phyloP scores from a whole-genome alignment of 2,113 vertebrate genomes.

The Colius striatus region DNA sequence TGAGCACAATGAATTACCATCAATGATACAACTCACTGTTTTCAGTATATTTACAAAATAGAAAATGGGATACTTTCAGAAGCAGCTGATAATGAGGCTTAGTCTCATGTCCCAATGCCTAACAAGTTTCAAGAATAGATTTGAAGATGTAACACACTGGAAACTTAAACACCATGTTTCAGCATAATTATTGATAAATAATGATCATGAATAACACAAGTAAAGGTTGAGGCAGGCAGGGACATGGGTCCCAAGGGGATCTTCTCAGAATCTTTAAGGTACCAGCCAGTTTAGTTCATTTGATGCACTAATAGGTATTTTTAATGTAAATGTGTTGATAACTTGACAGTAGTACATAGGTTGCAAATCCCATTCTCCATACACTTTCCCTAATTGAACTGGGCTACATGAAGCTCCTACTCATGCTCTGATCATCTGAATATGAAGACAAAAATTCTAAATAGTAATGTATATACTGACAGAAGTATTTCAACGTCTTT shows the following conservation, averaged over 20 bases:
- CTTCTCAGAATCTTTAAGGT: background rate
- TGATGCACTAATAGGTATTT: background rate
- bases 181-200: background rate
- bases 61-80: background rate
- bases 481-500: background rate
- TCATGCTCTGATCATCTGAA: background rate
- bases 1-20: background rate
- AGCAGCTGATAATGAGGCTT: background rate
- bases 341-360: rapidly evolving
- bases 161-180: background rate
- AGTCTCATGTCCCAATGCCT: background rate
- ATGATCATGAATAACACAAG: background rate
- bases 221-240: background rate
- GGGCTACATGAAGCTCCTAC: background rate
- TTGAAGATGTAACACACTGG: background rate
- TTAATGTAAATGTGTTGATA: background rate
- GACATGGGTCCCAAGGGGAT: background rate
- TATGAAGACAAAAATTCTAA: background rate
- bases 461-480: background rate
- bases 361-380: background rate
- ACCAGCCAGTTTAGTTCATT: background rate
- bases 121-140: background rate
- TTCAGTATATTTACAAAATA: background rate
- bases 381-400: background rate
- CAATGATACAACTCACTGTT: background rate